These are phyloP conservation scores for Apostichopus californicus DNA, from an alignment of 35 echinoderm and acorn worm genomes.

Conservation along the genomic window DNA sequence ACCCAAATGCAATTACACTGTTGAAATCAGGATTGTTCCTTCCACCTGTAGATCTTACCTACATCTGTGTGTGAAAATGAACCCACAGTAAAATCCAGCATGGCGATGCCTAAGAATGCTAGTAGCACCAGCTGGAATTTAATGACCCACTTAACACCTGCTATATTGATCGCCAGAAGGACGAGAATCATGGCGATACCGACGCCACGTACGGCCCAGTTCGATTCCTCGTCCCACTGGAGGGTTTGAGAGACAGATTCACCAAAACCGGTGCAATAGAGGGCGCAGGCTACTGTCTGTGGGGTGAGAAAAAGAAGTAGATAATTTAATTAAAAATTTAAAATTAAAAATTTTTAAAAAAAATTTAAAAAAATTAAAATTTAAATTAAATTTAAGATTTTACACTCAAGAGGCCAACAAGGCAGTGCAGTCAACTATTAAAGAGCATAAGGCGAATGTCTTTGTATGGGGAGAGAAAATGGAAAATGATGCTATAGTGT, in stretches of 20 bases:
- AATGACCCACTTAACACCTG: constrained; percentile 97
- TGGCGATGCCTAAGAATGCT: constrained; percentile 88
- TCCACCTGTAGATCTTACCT: constrained; percentile 48
- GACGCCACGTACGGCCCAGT: constrained; percentile 92
- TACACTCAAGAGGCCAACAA: too few relatives aligned
- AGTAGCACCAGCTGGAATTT: constrained; percentile 96
- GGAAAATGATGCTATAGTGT: too few relatives aligned
- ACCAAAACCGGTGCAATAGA: constrained; percentile 98
- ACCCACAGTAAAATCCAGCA: constrained; percentile 93
- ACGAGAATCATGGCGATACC: constrained; percentile 91
- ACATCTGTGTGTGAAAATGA: constrained; percentile 91
- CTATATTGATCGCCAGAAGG: constrained; percentile 92
- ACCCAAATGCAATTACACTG: too few relatives aligned
- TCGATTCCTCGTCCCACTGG: constrained; percentile 74
- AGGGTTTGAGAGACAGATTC: constrained; percentile 92
- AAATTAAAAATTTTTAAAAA: too few relatives aligned
- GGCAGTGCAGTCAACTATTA: too few relatives aligned
- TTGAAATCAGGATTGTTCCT: too few relatives aligned
- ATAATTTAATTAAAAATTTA: too few relatives aligned
- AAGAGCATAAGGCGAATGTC: too few relatives aligned
- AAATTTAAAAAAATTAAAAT: too few relatives aligned
- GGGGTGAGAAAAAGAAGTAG: background rate
- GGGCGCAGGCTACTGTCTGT: constrained; percentile 96
- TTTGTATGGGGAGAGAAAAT: too few relatives aligned
- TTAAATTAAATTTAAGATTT: too few relatives aligned